phyloP scores from a whole-genome alignment of 2,113 vertebrate genomes.

The Carollia perspicillata region DNA sequence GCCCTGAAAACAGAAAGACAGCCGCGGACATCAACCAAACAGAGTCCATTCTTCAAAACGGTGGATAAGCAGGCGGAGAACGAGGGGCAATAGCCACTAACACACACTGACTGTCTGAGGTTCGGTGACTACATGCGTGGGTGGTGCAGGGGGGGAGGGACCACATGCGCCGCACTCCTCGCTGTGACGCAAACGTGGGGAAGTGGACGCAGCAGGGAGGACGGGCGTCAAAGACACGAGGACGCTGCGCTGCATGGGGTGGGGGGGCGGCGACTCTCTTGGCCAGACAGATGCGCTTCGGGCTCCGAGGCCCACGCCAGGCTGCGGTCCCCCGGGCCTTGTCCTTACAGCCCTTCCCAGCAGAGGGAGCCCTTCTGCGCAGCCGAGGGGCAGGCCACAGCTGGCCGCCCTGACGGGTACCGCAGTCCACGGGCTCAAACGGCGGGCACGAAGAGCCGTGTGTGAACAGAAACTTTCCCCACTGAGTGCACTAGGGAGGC shows the following conservation, averaged over 20 bases:
- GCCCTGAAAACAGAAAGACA: background rate
- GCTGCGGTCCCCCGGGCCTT: background rate
- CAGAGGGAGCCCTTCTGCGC: background rate
- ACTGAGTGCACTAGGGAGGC: too few species aligned
- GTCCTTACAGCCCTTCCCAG: background rate
- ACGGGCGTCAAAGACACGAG: background rate
- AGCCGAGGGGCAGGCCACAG: background rate
- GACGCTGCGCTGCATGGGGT: too few species aligned
- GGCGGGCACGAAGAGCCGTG: background rate
- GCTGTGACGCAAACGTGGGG: accelerated
- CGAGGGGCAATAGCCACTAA: background rate
- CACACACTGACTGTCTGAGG: background rate
- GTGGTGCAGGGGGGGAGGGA: too few species aligned
- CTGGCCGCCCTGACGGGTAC: too few species aligned
- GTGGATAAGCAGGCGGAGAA: background rate
- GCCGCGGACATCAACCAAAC: background rate
- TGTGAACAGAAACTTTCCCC: background rate
- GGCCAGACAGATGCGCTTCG: too few species aligned
- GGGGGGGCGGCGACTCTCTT: too few species aligned
- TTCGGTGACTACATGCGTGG: background rate
- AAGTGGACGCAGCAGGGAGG: background rate
- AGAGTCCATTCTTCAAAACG: background rate
- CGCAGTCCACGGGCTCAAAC: too few species aligned
- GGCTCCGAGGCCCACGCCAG: accelerated
- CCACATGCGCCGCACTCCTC: too few species aligned